Conservation (phyloP, 2,113 vertebrate genomes). For the Dinomys branickii region DNA sequence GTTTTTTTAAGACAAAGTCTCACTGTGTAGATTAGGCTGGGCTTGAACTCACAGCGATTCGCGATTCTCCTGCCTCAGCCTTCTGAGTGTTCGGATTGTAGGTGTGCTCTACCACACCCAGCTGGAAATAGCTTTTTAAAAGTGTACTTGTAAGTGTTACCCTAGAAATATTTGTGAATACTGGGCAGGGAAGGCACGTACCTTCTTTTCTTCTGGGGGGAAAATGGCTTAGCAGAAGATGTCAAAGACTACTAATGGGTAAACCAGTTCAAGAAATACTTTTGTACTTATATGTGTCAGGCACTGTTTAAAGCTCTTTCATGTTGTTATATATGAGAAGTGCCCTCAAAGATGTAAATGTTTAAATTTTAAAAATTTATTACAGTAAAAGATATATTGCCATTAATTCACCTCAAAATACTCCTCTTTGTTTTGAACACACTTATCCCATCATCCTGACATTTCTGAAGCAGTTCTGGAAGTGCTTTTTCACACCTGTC, state of each 20-base stretch:
- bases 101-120: no score
- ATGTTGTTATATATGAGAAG: background rate
- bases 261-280: background rate
- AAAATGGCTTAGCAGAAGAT: background rate
- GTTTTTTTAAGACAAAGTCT: no score
- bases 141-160: background rate
- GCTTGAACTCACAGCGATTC: no score
- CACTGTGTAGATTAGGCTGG: no score
- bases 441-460: background rate
- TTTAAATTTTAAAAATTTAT: background rate
- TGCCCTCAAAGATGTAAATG: background rate
- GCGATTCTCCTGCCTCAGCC: no score
- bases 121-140: background rate
- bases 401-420: background rate
- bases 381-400: background rate
- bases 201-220: no score
- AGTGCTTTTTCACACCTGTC: background rate
- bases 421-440: background rate
- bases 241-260: background rate
- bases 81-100: no score
- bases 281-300: background rate
- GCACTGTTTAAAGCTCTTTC: background rate
- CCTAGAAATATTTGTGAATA: constrained; percentile 20
- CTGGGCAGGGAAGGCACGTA: background rate
- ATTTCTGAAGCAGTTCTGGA: background rate